These are phyloP conservation scores for Salvelinus fontinalis DNA, from an alignment of 2,113 vertebrate genomes.

Conservation along the genomic window DNA sequence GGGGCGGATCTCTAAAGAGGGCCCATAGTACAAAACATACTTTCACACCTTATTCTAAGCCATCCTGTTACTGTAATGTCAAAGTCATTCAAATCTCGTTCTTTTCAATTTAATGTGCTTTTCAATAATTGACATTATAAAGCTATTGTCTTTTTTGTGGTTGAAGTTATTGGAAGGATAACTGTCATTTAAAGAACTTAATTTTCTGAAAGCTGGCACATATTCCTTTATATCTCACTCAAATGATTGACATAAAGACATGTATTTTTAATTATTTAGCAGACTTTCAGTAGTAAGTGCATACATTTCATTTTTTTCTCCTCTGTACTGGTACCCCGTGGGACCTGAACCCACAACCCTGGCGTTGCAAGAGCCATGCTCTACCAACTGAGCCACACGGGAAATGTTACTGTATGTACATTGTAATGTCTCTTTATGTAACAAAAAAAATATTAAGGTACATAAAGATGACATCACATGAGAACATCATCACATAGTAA, in stretches of 20 bases:
- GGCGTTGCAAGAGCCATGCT: no score
- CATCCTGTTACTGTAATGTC: slow-evolving; percentile 31
- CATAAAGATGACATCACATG: slow-evolving; percentile 11
- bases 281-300: no score
- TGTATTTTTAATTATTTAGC: no score
- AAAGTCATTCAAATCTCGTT: slow-evolving; percentile 36
- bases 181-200: background rate
- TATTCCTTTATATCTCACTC: no score
- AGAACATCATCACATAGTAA: slow-evolving; percentile 26
- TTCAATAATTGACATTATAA: slow-evolving; percentile 19
- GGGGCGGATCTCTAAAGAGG: slow-evolving; percentile 23
- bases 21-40: slow-evolving; percentile 15
- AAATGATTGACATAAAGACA: no score
- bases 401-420: no score
- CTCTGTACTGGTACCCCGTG: no score
- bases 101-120: slow-evolving; percentile 43
- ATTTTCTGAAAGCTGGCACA: no score
- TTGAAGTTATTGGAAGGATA: background rate
- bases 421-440: no score
- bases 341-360: no score
- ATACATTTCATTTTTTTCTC: no score
- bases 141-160: slow-evolving; percentile 18
- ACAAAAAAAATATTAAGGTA: background rate
- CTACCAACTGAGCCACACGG: no score
- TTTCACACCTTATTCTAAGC: slow-evolving; percentile 29